Conservation (phyloP, 2,888 invertebrate species). For the Agonopterix heracliana region DNA sequence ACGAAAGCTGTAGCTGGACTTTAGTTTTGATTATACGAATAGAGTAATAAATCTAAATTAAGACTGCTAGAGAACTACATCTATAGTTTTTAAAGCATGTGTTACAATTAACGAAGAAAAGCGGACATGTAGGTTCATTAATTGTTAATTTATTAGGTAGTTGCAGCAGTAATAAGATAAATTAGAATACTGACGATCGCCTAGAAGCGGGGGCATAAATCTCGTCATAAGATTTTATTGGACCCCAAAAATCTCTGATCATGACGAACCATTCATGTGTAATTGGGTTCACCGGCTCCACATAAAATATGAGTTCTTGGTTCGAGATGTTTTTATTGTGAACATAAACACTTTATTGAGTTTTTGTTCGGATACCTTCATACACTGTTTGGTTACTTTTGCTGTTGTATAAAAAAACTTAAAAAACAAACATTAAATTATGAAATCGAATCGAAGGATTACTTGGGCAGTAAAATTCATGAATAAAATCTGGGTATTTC, state of each 20-base stretch:
- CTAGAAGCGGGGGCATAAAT: slow-evolving; percentile 54
- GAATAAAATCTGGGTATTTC: no score
- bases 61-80: background rate
- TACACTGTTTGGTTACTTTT: slow-evolving; percentile 32
- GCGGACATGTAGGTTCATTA: slow-evolving; percentile 16
- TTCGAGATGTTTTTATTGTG: slow-evolving; percentile 63
- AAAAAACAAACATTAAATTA: background rate
- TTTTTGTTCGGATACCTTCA: slow-evolving; percentile 49
- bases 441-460: no score
- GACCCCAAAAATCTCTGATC: slow-evolving; percentile 62
- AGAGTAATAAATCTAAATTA: slow-evolving; percentile 4
- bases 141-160: slow-evolving; percentile 47
- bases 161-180: slow-evolving; percentile 48
- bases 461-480: background rate
- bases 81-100: background rate
- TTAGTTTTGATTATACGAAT: slow-evolving; percentile 7
- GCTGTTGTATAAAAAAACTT: background rate
- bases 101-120: background rate
- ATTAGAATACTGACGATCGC: slow-evolving; percentile 44
- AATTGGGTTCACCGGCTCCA: slow-evolving; percentile 68
- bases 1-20: slow-evolving; percentile 14
- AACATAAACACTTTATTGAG: slow-evolving; percentile 71
- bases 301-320: slow-evolving; percentile 68
- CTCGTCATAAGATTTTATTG: slow-evolving; percentile 58
- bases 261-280: slow-evolving; percentile 70